These are phyloP conservation scores for Reinhardtius hippoglossoides DNA, from an alignment of 2,113 vertebrate genomes.

Conservation along the genomic window DNA sequence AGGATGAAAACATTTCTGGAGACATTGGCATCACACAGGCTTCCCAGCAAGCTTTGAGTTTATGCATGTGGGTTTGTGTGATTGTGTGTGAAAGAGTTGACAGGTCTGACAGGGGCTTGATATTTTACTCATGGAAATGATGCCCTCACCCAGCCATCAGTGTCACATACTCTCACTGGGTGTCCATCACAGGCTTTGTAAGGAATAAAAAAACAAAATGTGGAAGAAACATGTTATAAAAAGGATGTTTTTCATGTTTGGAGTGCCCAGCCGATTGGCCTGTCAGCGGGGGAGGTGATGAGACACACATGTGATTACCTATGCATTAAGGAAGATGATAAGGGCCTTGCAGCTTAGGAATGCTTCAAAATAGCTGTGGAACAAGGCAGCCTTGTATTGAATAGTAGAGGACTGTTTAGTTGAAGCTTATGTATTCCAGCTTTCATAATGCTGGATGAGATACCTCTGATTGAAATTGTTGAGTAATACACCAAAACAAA, in stretches of 20 bases:
- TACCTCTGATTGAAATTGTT: slow-evolving; percentile 1
- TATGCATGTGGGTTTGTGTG: slow-evolving; percentile 36
- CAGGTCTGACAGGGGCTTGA: slow-evolving; percentile 74
- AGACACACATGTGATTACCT: slow-evolving; percentile 81
- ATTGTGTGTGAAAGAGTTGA: slow-evolving; percentile 48
- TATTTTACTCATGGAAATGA: slow-evolving; percentile 80
- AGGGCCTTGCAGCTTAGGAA: slow-evolving; percentile 64
- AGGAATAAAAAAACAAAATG: slow-evolving; percentile 42
- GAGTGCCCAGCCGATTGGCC: slow-evolving; percentile 69
- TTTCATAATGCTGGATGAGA: slow-evolving; percentile 41
- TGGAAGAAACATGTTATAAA: slow-evolving; percentile 43
- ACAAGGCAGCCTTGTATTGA: slow-evolving; percentile 33
- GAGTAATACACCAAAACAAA: too few species aligned
- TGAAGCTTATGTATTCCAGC: slow-evolving; percentile 65
- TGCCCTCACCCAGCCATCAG: slow-evolving; percentile 75
- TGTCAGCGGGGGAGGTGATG: slow-evolving; percentile 60
- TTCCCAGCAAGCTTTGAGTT: slow-evolving; percentile 48
- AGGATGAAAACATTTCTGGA: slow-evolving; percentile 36
- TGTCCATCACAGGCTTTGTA: slow-evolving; percentile 68
- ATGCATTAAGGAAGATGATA: slow-evolving; percentile 77
- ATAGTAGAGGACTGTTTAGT: slow-evolving; percentile 62
- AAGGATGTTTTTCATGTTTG: slow-evolving; percentile 75
- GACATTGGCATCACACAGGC: slow-evolving; percentile 30
- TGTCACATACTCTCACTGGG: slow-evolving; percentile 69
- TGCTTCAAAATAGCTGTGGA: slow-evolving; percentile 48